Base-by-base conservation (phyloP, 2,888 invertebrate genomes). In the Steinernema scapterisci region DNA sequence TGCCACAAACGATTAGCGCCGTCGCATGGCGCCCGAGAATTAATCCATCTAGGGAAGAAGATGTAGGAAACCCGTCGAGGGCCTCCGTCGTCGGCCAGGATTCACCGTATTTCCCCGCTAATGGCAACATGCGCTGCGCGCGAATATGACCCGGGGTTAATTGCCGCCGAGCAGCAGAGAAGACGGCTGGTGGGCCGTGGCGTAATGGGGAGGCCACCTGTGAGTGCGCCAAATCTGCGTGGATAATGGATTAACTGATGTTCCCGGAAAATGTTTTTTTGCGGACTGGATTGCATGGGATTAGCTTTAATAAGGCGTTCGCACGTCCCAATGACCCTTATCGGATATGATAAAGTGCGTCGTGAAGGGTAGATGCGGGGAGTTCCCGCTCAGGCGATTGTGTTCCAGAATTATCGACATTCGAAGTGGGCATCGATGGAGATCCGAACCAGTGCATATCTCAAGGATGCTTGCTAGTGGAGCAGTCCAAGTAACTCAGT, bases 201-300 rank as follows among this genome's bases (percentile, higher is more conserved):
- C 63, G 63, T 63, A 63, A 63, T 63, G 63, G 63, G 3, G 16
- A n/a, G 25, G 63, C 63, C 63, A 63, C 63, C 63, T 63, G 63
- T 27, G 63, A 63, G 38, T 63, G 63, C 63, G 63, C 63, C 27
- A 63, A 63, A 63, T 31, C 63, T 31, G 31, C 54, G 23, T 2
- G 31, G 63, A 63, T 63, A 63, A 63, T 63, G 63, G 63, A 63
- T 63, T 63, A 63, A 31, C 7, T 25, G 63, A 63, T 63, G 54
- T 25, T 19, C 54, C 25, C 31, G 3, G 31, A 7, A 27, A 19
- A 27, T 25, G 63, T 63, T 31, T 63, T 63, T 63, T 63, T 63
- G 27, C 48, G 19, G 38, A 38, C 38, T 9, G 38, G 38, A 38
- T 38, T 38, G 38, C 38, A 38, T 38, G 38, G 38, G 38, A 38